Base-by-base conservation (phyloP, 2,113 vertebrate genomes). In the Rousettus leschenaultii region DNA sequence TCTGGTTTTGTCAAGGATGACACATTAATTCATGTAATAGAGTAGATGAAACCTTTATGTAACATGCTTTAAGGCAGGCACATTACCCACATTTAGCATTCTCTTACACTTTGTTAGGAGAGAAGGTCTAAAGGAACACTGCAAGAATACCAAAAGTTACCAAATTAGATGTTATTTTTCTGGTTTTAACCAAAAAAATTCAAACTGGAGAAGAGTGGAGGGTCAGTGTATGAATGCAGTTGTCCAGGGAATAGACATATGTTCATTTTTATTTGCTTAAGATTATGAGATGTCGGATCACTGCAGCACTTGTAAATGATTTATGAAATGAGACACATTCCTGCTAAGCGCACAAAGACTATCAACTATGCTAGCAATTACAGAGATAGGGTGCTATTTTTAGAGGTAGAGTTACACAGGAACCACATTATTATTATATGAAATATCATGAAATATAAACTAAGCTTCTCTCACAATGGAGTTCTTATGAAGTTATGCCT, bases 241-340 rank as follows among this genome's bases (percentile, higher is more conserved):
- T 92, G 68, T 88, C 80, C 14, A 12, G 82, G 79, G 95, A 98
- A 97, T 70, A 97, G 63, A 91, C 93, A 95, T 95, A 79, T 97
- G 21, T 96, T 77, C 51, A 79, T 97, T 98, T 95, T 91, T 87
- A 96, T 94, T 97, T 97, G 97, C 13, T 97, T 96, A 95, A 96
- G 92, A 97, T 92, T 98, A 94, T 87, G 59, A 95, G 91, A 66
- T 87, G 88, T 94, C 95, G 86, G 97, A 97, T 97, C 96, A 96
- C 96, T 96, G 33, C 38, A 82, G 91, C 45, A 40, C 65, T 93
- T 1, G 30, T 97, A 94, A 98, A 98, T 97, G 86, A 98, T 98
- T 98, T 95, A 97, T 97, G 85, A 92, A 97, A 95, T 95, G 94
- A 97, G 92, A 97, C 94, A 97, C 78, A 65, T 94, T 89, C 74